These are phyloP conservation scores for Ophion obscuratus DNA, from an alignment of 2,888 invertebrate species.

Conservation along the genomic window DNA sequence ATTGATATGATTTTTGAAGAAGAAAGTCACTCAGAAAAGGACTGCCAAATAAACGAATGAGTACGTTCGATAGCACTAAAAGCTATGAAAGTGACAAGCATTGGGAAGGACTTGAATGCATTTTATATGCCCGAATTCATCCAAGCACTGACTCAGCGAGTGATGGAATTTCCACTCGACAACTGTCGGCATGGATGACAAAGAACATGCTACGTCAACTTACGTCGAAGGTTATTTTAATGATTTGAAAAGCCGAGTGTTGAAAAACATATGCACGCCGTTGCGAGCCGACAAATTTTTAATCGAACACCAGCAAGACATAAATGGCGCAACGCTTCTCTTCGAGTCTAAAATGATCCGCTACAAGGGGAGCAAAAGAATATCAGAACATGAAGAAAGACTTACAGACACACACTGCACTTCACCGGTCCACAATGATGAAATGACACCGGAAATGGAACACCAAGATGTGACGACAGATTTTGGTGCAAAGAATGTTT, in stretches of 20 bases:
- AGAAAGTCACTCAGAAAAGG: too few species aligned
- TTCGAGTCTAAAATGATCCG: conserved; percentile 20
- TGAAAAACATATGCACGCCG: not conserved
- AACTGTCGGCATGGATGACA: not conserved
- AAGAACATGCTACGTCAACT: conserved; percentile 17
- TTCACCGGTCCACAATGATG: too few species aligned
- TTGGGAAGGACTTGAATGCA: conserved; percentile 29
- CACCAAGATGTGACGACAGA: not conserved
- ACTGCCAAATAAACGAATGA: not conserved
- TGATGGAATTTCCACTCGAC: conserved; percentile 41
- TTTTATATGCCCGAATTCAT: conserved; percentile 53
- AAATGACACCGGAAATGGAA: not conserved
- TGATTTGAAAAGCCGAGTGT: conserved; percentile 22
- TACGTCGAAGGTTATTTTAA: conserved; percentile 36
- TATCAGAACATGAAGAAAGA: too few species aligned
- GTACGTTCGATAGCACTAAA: not conserved
- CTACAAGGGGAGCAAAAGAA: not conserved
- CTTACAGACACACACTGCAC: too few species aligned
- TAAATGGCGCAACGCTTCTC: conserved; percentile 13
- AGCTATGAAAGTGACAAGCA: not conserved
- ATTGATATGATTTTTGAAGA: too few species aligned
- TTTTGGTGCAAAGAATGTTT: not conserved
- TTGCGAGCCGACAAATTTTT: conserved; percentile 38
- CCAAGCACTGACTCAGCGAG: not conserved
- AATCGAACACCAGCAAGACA: conserved; percentile 2